Evolutionary conservation across 2,797 vertebrate genomes (phyloP), one percentile per base, ranked within the genome.

Genomic region (Clarias laeviceps): DNA sequence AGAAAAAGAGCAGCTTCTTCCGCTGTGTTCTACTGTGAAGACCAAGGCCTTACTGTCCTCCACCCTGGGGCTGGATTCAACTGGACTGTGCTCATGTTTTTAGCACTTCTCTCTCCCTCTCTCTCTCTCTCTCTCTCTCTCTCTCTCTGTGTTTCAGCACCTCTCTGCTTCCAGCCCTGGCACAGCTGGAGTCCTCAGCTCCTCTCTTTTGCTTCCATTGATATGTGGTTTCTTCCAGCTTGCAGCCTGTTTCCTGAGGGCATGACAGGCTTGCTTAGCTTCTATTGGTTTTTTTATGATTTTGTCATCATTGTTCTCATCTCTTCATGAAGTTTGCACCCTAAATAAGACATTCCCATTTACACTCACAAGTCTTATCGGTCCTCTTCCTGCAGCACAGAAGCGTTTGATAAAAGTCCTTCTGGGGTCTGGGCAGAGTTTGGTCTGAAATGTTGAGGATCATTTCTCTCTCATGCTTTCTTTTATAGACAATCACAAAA

Each of bases 1-100:
- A 97, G 94, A 99, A 98, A 96, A 98, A 97, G 94, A 97, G 92
- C 96, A 97, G 96, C 94, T 99, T 99, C 94, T 99, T 99, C 94
- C 96, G 98, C 93, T 99, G 98, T 89, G 94, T 91, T 91, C 94
- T 99, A 85, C 97, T 99, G 95, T 99, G 97, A 99, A 95, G 92
- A 90, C 90, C 4, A 12, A 72, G 94, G 95, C 94, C 94, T 94
- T 96, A 94, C 92, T 89, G 87, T 90, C 34, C 82, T 86, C 86
- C 84, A 84, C 87, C 86, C 83, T 84, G 88, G 88, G 85, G 94
- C 94, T 93, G 94, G 89, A 92, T 93, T 87, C 78, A 91, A 93
- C 94, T 94, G 95, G 94, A 98, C 96, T 96, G 96, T 96, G 95
- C 95, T 96, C 91, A 96, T 92, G 90, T 90, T 93, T 91, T 80